Base-by-base conservation (phyloP, 2,113 vertebrate genomes). In the Echinops telfairi region DNA sequence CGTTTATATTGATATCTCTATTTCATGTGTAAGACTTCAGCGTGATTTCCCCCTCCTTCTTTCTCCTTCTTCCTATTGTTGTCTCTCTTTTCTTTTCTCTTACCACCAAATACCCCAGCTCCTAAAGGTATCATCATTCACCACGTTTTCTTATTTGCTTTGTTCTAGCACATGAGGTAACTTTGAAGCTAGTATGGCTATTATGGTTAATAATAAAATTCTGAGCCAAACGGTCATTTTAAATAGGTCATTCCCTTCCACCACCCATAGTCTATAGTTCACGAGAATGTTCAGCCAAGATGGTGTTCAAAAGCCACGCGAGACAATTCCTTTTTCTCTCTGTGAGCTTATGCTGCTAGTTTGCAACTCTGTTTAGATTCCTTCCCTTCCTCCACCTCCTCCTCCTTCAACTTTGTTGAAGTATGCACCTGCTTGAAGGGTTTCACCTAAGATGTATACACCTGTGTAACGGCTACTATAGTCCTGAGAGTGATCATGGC, bases 391-490 rank as follows among this genome's bases (percentile, higher is more conserved):
- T 53, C 64, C 22, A 2, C 60, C 60, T 23, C 60, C 60, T 12
- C 60, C 60, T 40, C 40, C 40, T 29, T 83, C 17, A 83, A 19
- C 15, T 66, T 78, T 64, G 73, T 73, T 79, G 47, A 83, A 38
- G 36, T 3, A 62, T 83, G 86, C 3, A 83, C 33, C 19, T 8
- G 2, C 8, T 7, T 31, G 53, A 75, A 80, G 19, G 62, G 19
- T 83, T 64, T 80, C 81, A 82, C 71, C 58, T 68, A 43, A 20
- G 62, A 3, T 2, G 33, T 29, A 0, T 33, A 66, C 5, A 27
- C 40, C 20, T 19, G 0, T 36, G 19, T 53, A 53, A 79, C 27
- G 22, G 29, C 15, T 5, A 3, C 9, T 36, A 0, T 0, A 0
- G 9, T 77, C n/a, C 57, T n/a, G 5, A 22, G 0, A 10, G 57